These are phyloP conservation scores for Leistus spinibarbis DNA, from an alignment of 2,888 invertebrate genomes.

Conservation along the genomic window DNA sequence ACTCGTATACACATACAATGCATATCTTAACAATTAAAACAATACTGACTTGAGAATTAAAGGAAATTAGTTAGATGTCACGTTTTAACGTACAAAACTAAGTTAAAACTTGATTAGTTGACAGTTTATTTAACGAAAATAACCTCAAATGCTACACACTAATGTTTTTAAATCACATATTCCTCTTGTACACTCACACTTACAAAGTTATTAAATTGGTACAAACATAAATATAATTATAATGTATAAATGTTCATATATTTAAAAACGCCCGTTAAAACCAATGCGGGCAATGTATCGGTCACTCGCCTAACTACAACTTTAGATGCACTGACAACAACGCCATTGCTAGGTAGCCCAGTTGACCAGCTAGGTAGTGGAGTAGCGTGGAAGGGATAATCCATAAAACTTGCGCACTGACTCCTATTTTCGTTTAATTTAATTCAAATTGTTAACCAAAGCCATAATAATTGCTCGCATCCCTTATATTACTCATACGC, in stretches of 20 bases:
- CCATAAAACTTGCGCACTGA: neutral
- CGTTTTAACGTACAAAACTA: neutral
- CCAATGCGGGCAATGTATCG: neutral
- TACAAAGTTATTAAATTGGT: neutral
- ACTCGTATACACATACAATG: constrained; percentile 14
- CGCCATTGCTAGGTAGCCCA: constrained; percentile 13
- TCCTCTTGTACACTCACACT: neutral
- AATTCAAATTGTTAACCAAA: too few relatives aligned
- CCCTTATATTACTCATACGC: too few relatives aligned
- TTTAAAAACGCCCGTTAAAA: constrained; percentile 30
- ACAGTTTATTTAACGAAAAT: constrained; percentile 11
- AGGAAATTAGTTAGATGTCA: too few relatives aligned
- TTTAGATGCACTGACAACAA: neutral
- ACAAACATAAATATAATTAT: neutral
- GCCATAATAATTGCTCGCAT: too few relatives aligned
- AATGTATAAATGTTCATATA: constrained; percentile 14
- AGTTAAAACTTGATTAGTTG: neutral
- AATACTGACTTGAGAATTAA: too few relatives aligned
- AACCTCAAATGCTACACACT: constrained; percentile 12
- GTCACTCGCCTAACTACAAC: constrained; percentile 10
- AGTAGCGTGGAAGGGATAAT: neutral
- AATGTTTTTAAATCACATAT: neutral
- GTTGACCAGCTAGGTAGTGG: neutral
- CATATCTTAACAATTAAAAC: too few relatives aligned
- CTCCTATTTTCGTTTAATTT: too few relatives aligned